phyloP scores from a whole-genome alignment of 35 echinoderm and acorn worm species.

The Strongylocentrotus purpuratus region DNA sequence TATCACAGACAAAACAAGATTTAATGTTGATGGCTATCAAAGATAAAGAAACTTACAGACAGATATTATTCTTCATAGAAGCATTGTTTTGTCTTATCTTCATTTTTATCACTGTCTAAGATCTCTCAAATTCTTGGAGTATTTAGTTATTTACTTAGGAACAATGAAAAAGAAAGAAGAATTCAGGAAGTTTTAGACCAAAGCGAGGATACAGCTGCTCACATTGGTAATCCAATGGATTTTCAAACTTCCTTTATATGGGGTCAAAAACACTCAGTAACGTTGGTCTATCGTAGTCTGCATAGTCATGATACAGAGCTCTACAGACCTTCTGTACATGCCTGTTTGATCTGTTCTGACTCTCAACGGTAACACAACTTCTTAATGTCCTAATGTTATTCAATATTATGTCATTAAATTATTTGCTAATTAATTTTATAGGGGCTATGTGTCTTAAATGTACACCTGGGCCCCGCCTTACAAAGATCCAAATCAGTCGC shows the following conservation, averaged over 20 bases:
- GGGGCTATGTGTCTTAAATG: no score
- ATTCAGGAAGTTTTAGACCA: not conserved
- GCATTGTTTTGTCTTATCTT: not conserved
- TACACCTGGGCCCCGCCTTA: no score
- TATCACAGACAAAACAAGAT: not conserved
- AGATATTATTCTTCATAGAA: not conserved
- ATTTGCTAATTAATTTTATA: no score
- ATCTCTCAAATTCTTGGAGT: not conserved
- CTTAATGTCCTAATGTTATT: no score
- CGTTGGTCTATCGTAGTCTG: not conserved
- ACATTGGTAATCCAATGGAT: not conserved
- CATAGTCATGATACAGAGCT: not conserved
- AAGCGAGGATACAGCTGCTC: not conserved
- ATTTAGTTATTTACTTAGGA: not conserved
- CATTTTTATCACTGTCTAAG: not conserved
- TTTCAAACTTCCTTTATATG: not conserved
- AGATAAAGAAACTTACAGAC: conserved; percentile 3
- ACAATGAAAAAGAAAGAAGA: not conserved
- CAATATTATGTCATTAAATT: not conserved
- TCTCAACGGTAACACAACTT: not conserved
- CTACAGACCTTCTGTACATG: not conserved
- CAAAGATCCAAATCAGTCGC: no score
- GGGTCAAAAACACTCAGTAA: not conserved
- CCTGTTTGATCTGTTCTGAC: not conserved
- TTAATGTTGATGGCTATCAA: not conserved